Evolutionary conservation across 2,113 vertebrate species (phyloP).

Genomic region (Notiomystis cincta): DNA sequence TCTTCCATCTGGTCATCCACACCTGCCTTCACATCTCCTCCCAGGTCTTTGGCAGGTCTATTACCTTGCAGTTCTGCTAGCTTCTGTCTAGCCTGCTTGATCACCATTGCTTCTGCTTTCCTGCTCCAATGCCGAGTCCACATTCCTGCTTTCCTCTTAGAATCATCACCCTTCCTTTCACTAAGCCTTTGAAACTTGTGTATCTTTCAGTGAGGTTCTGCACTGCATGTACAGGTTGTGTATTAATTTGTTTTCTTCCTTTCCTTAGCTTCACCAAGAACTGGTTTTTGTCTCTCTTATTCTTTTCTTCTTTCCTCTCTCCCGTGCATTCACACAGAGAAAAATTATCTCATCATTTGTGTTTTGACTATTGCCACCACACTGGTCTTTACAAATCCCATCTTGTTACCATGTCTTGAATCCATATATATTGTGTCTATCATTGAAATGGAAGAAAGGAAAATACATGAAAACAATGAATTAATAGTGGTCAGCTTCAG

Average conservation of each 20-base stretch:
- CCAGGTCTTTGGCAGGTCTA: neutral
- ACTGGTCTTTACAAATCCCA: neutral
- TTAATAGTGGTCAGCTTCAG: neutral
- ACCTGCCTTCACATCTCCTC: neutral
- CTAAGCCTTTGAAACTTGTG: neutral
- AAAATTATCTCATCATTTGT: neutral
- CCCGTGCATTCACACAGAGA: neutral
- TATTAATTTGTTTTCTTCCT: neutral
- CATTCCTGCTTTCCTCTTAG: neutral
- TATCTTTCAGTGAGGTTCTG: neutral
- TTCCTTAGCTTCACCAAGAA: neutral
- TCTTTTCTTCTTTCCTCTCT: neutral
- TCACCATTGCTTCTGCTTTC: neutral
- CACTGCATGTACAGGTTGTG: neutral
- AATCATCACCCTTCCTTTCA: neutral
- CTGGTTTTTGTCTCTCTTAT: neutral
- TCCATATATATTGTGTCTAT: neutral
- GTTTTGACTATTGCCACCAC: neutral
- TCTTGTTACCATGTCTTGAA: neutral
- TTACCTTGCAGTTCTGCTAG: neutral
- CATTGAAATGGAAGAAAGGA: neutral
- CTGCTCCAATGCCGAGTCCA: neutral
- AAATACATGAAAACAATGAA: neutral
- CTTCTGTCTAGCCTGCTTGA: neutral
- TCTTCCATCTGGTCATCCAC: neutral